These are phyloP conservation scores for Caerostris darwini DNA, from an alignment of 1,140 invertebrate species.

Conservation along the genomic window DNA sequence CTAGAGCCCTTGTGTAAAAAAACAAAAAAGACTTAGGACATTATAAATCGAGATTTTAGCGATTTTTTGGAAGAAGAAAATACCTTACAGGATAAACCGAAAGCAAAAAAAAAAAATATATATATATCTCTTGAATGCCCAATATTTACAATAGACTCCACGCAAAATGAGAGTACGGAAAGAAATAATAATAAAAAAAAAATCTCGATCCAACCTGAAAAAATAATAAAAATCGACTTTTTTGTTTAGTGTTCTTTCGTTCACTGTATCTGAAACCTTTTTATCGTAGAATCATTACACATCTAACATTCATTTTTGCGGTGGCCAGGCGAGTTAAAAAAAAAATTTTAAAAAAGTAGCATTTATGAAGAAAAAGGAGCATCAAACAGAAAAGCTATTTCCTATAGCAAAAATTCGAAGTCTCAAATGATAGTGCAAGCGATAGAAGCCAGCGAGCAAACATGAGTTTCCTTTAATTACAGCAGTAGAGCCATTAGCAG, in stretches of 20 bases:
- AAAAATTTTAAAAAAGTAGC: constrained; percentile 30
- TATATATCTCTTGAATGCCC: constrained; percentile 7
- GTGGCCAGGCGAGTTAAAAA: background rate
- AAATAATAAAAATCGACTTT: constrained; percentile 55
- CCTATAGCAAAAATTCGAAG: constrained; percentile 56
- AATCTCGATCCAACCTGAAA: constrained; percentile 13
- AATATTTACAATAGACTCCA: constrained; percentile 70
- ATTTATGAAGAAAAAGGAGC: background rate
- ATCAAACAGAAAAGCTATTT: constrained; percentile 66
- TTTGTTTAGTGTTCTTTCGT: background rate
- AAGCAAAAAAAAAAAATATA: constrained; percentile 29
- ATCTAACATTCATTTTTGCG: constrained; percentile 9
- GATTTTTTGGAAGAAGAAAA: constrained; percentile 6
- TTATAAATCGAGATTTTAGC: constrained; percentile 55
- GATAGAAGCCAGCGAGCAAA: constrained; percentile 25
- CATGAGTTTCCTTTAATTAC: constrained; percentile 44
- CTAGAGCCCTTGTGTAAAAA: background rate
- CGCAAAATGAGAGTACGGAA: background rate
- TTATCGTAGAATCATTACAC: constrained; percentile 67
- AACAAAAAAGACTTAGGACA: constrained; percentile 25
- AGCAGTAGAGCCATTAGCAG: constrained; percentile 50
- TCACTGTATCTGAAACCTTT: constrained; percentile 53
- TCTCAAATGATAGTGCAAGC: constrained; percentile 50
- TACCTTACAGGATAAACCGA: background rate
- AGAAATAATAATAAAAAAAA: constrained; percentile 7